phyloP scores from a whole-genome alignment of 2,797 vertebrate genomes.

The Gorsachius magnificus region DNA sequence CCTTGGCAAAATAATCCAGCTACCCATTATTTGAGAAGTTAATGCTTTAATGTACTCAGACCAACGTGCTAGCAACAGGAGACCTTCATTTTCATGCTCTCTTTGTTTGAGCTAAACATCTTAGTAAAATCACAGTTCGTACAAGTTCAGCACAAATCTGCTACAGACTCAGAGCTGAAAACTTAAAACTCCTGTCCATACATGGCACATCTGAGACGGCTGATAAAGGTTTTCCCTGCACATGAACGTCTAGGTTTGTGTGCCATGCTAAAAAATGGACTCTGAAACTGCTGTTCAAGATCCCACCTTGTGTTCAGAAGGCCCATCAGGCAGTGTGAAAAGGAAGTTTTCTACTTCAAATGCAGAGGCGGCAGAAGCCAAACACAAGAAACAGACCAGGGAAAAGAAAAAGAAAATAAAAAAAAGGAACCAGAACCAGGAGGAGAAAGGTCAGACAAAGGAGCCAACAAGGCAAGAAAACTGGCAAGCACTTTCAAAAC shows the following conservation, averaged over 20 bases:
- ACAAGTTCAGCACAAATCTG: slow-evolving; percentile 1
- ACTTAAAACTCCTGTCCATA: neutral
- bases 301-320: neutral
- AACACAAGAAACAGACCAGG: neutral
- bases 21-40: neutral
- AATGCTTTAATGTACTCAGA: neutral
- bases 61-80: neutral
- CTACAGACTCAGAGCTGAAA: neutral
- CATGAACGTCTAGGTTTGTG: neutral
- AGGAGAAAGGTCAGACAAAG: slow-evolving; percentile 19
- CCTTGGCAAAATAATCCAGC: neutral
- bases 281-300: neutral
- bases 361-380: slow-evolving; percentile 40
- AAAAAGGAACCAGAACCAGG: neutral
- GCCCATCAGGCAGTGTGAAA: neutral
- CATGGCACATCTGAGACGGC: neutral
- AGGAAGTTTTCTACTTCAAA: neutral
- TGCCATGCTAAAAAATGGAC: neutral
- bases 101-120: neutral
- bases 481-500: slow-evolving; percentile 4
- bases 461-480: slow-evolving; percentile 32
- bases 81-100: neutral
- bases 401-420: too few species aligned
- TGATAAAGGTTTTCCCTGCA: neutral
- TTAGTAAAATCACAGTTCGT: neutral